Percentiles rank a stretch among this genome's conserved stretches.
Conservation (phyloP, 2,888 invertebrate species). For the Mylabris sibirica region DNA sequence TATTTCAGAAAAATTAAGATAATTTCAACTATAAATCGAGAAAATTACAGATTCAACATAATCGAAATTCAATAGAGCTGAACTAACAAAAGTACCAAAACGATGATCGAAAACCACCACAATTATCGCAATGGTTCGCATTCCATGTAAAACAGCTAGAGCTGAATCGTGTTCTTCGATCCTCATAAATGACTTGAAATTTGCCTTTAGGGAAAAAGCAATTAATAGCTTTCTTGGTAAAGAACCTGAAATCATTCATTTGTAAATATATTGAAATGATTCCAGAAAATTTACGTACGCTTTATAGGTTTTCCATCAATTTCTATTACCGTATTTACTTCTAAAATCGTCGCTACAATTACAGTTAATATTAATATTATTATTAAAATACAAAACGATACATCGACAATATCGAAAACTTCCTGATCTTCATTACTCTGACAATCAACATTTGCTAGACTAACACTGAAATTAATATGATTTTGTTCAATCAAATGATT, state of each 20-base stretch:
- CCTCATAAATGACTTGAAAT: slow-evolving; percentile 59
- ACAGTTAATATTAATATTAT: slow-evolving; percentile 51
- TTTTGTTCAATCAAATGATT: slow-evolving; percentile 47
- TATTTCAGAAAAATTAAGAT: background rate
- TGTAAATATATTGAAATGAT: slow-evolving; percentile 3
- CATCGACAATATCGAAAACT: slow-evolving; percentile 51
- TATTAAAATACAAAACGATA: slow-evolving; percentile 55
- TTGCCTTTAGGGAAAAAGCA: slow-evolving; percentile 55
- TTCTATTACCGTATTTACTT: slow-evolving; percentile 42
- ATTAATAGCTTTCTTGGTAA: slow-evolving; percentile 35
- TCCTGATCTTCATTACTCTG: slow-evolving; percentile 48
- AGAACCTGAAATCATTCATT: slow-evolving; percentile 24
- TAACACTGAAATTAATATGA: slow-evolving; percentile 38
- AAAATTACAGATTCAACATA: slow-evolving; percentile 64
- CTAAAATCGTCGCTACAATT: slow-evolving; percentile 54
- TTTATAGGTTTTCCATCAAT: slow-evolving; percentile 48
- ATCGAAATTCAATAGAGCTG: slow-evolving; percentile 66
- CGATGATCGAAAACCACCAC: slow-evolving; percentile 67
- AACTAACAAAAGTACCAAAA: slow-evolving; percentile 64
- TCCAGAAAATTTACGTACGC: slow-evolving; percentile 1
- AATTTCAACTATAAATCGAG: background rate
- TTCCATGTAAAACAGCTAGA: slow-evolving; percentile 66
- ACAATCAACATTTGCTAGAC: slow-evolving; percentile 45
- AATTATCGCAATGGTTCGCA: slow-evolving; percentile 66
- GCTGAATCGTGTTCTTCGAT: slow-evolving; percentile 59